Percentiles rank a stretch among this genome's conserved stretches.
These are phyloP conservation scores for Pelodytes ibericus DNA, from an alignment of 2,797 vertebrate species.

Conservation along the genomic window DNA sequence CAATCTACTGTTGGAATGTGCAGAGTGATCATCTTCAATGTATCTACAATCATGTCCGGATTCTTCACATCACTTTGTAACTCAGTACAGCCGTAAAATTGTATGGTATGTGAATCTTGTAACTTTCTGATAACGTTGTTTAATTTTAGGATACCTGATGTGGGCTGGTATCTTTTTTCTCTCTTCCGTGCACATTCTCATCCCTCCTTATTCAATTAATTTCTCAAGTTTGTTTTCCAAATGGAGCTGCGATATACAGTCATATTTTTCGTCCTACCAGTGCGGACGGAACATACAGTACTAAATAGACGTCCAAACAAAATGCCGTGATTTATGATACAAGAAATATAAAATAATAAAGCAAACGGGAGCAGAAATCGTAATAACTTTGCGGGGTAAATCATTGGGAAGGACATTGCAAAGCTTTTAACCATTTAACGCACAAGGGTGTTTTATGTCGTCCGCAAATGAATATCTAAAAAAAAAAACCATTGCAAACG, in stretches of 20 bases:
- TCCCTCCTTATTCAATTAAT: not conserved
- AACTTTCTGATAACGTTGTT: slow-evolving; percentile 20
- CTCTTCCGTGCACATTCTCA: not conserved
- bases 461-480: too few relatives aligned
- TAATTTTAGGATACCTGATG: slow-evolving; percentile 17
- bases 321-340: not conserved
- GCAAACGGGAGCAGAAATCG: not conserved
- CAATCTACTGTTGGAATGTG: slow-evolving; percentile 8
- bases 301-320: not conserved
- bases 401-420: too few relatives aligned
- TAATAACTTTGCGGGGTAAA: too few relatives aligned
- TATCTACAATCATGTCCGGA: slow-evolving; percentile 7
- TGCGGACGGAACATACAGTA: not conserved
- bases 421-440: too few relatives aligned
- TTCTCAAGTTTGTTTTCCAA: not conserved
- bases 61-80: not conserved
- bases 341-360: not conserved
- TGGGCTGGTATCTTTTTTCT: not conserved
- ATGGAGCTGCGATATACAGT: not conserved
- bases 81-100: slow-evolving; percentile 20
- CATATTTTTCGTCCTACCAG: not conserved
- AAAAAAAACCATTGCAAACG: too few relatives aligned
- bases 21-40: slow-evolving; percentile 11
- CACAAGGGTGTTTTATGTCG: too few relatives aligned
- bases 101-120: slow-evolving; percentile 29